These are phyloP conservation scores for Chitala chitala DNA, from an alignment of 2,113 vertebrate species.

Conservation along the genomic window DNA sequence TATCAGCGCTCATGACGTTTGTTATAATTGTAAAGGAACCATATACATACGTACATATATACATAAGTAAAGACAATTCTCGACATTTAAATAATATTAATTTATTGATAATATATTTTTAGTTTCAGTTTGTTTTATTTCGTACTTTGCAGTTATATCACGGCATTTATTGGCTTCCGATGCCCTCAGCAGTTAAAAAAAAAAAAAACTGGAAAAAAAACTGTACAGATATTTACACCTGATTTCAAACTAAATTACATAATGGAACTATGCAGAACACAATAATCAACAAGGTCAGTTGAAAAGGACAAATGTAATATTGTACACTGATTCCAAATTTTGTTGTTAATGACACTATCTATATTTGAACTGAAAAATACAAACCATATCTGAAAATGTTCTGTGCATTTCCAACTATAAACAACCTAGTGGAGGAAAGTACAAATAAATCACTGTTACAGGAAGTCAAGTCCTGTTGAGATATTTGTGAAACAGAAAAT, in stretches of 20 bases:
- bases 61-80: neutral
- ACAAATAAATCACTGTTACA: conserved; percentile 1
- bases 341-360: neutral
- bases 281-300: neutral
- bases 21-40: too few species aligned
- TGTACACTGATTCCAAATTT: neutral
- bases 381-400: neutral
- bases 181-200: conserved; percentile 50
- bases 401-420: neutral
- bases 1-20: too few species aligned
- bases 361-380: neutral
- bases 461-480: neutral
- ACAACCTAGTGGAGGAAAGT: neutral
- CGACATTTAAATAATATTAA: conserved; percentile 34
- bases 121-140: conserved; percentile 30
- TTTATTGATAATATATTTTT: conserved; percentile 35
- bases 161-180: conserved; percentile 49
- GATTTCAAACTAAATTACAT: conserved; percentile 24
- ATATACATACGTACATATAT: too few species aligned
- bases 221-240: conserved; percentile 30
- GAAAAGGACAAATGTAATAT: conserved; percentile 5
- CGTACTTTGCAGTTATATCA: conserved; percentile 25
- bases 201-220: conserved; percentile 48
- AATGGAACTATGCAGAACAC: conserved; percentile 22
- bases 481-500: conserved; percentile 1